Percentiles rank a stretch among this genome's conserved stretches.
Evolutionary conservation across 2,797 vertebrate species (phyloP).

Genomic region (Hypotaenidia okinawae): DNA sequence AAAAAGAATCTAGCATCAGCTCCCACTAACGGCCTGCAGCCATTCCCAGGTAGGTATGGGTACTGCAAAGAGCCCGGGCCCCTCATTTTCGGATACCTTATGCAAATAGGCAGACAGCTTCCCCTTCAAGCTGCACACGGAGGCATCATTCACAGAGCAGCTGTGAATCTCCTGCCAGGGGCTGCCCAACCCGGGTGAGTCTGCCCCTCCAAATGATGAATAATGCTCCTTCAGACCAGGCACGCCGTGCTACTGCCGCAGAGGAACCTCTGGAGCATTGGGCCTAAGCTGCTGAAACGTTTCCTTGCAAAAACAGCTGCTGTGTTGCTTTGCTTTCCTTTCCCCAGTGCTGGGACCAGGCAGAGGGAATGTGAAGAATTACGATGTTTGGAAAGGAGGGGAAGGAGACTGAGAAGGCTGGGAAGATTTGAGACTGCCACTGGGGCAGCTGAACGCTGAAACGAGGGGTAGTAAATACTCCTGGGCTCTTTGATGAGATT

Average conservation of each 20-base stretch:
- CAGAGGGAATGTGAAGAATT: background rate
- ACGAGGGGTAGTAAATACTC: background rate
- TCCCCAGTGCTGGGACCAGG: background rate
- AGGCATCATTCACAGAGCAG: background rate
- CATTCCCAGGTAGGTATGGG: background rate
- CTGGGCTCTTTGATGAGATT: background rate
- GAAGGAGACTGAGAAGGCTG: background rate
- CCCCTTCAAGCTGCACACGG: rapidly evolving
- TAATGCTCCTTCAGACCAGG: background rate
- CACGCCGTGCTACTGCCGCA: rapidly evolving
- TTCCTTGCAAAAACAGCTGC: background rate
- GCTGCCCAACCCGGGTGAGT: rapidly evolving
- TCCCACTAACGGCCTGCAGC: background rate
- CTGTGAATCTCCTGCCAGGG: background rate
- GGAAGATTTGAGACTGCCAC: background rate
- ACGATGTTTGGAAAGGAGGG: background rate
- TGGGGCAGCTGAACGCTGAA: background rate
- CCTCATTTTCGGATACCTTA: background rate
- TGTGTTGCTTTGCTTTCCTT: background rate
- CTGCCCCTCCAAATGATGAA: background rate
- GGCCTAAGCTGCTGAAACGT: background rate
- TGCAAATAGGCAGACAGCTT: background rate
- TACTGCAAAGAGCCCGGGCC: background rate
- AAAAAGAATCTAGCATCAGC: background rate
- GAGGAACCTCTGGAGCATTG: background rate